phyloP scores from a whole-genome alignment of 2,888 invertebrate genomes.

The Spodoptera littoralis region DNA sequence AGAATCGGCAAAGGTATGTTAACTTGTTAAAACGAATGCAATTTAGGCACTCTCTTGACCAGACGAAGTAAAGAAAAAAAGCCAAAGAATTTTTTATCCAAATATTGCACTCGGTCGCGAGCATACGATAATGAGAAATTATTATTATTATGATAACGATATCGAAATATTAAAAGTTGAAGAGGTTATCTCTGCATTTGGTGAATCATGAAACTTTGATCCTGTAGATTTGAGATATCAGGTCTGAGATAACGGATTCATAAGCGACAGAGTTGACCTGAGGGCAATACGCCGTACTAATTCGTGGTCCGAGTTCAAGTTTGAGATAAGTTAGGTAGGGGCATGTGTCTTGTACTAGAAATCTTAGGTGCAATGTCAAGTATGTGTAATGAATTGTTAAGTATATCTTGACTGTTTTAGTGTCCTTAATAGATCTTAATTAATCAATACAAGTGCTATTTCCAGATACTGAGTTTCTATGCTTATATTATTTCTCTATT shows the following conservation, averaged over 20 bases:
- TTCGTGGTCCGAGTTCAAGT: slow-evolving; percentile 28
- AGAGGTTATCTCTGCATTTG: slow-evolving; percentile 19
- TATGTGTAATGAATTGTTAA: too few relatives aligned
- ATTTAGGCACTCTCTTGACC: not conserved
- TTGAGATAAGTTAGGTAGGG: slow-evolving; percentile 1
- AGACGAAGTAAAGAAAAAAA: not conserved
- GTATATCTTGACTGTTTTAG: too few relatives aligned
- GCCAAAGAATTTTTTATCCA: not conserved
- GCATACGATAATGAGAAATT: slow-evolving; percentile 3
- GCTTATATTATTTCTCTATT: too few relatives aligned
- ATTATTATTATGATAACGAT: not conserved
- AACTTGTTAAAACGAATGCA: not conserved
- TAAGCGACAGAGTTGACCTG: slow-evolving; percentile 34
- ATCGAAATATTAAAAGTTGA: not conserved
- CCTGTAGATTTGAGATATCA: slow-evolving; percentile 18
- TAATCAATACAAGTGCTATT: too few relatives aligned
- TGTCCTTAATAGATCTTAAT: too few relatives aligned
- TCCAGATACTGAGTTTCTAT: too few relatives aligned
- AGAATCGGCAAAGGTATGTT: too few relatives aligned
- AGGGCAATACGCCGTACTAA: slow-evolving; percentile 29
- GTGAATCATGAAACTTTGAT: slow-evolving; percentile 32
- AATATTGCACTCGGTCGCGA: slow-evolving; percentile 14
- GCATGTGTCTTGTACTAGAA: slow-evolving; percentile 1
- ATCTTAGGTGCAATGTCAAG: not conserved
- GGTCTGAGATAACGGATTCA: slow-evolving; percentile 33